These are phyloP conservation scores for Tauraco hartlaubi DNA, from an alignment of 2,797 vertebrate genomes.

Conservation along the genomic window DNA sequence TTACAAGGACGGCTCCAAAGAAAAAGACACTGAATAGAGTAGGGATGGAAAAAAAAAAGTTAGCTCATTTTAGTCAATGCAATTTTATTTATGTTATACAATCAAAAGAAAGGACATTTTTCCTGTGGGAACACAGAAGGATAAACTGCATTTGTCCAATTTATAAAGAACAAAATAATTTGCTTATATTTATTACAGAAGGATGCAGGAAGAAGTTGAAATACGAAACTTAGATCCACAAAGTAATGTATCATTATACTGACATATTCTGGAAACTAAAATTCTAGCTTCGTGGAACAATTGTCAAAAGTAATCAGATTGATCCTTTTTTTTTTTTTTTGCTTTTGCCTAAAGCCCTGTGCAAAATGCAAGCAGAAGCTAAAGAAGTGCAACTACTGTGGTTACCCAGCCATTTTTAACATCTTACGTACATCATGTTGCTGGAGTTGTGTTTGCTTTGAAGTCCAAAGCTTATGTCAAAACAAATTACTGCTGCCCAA, in stretches of 20 bases:
- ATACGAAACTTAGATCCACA: background rate
- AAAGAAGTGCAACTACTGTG: background rate
- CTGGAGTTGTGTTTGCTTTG: background rate
- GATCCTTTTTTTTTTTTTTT: background rate
- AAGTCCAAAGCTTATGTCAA: background rate
- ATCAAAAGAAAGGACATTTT: background rate
- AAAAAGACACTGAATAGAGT: constrained; percentile 90
- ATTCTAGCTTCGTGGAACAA: background rate
- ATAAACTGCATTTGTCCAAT: background rate
- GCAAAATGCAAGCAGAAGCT: background rate
- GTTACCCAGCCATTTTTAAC: background rate
- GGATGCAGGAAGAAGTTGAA: background rate
- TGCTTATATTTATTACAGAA: background rate
- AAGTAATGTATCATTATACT: background rate
- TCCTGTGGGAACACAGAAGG: background rate
- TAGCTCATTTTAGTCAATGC: constrained; percentile 15
- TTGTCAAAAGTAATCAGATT: background rate
- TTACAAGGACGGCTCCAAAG: constrained; percentile 93
- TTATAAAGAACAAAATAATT: background rate
- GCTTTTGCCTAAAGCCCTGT: background rate
- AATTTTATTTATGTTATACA: background rate
- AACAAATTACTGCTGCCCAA: background rate
- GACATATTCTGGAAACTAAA: background rate
- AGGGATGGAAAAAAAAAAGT: background rate
- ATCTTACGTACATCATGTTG: background rate